A percentile compares a stretch with the other conserved stretches of the same genome.
These are phyloP conservation scores for Heliothis peltigera DNA, from an alignment of 2,888 invertebrate species.

Conservation along the genomic window DNA sequence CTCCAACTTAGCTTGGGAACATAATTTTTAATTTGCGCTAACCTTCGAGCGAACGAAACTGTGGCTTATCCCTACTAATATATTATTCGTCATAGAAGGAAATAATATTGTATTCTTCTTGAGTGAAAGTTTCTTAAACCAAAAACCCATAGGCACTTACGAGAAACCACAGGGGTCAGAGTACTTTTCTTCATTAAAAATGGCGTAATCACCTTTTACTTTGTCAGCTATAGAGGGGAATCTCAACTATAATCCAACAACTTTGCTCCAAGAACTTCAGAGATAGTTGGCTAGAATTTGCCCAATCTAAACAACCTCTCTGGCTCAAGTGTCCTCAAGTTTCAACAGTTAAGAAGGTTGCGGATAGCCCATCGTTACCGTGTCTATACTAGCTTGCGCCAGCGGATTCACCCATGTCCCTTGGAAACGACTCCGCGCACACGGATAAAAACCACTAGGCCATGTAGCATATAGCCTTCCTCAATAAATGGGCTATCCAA, in stretches of 20 bases:
- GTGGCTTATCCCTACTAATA: no score
- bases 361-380: slow-evolving; percentile 27
- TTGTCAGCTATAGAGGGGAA: not conserved
- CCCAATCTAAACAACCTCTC: slow-evolving; percentile 10
- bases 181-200: not conserved
- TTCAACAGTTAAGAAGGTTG: slow-evolving; percentile 17
- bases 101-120: no score
- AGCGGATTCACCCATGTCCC: not conserved
- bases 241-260: not conserved
- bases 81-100: no score
- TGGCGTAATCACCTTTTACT: not conserved
- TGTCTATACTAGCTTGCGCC: not conserved
- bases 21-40: no score
- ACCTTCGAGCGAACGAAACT: no score
- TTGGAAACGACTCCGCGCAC: not conserved
- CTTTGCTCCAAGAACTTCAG: not conserved
- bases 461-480: no score
- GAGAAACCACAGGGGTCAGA: not conserved
- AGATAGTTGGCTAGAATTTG: slow-evolving; percentile 12
- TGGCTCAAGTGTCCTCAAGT: not conserved
- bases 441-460: not conserved
- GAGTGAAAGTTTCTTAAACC: no score
- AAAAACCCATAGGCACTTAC: not conserved
- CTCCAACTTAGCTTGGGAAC: no score
- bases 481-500: no score